Base-by-base conservation (phyloP, 2,113 vertebrate species). In the Panthera tigris region DNA sequence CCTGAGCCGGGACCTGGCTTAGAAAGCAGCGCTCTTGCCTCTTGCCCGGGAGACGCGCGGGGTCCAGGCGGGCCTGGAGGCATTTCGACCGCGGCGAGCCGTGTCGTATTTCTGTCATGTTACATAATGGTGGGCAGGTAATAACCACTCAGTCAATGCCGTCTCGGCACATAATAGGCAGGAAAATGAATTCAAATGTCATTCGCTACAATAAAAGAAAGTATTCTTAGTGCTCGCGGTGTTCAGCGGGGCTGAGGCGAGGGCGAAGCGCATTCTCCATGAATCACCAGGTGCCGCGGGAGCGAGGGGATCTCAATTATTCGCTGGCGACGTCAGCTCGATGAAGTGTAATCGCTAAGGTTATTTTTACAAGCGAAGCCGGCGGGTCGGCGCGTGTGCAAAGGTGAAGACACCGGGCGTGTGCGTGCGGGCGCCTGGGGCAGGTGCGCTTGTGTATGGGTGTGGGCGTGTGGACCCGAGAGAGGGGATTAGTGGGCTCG, bases 171-270 rank as follows among this genome's bases (percentile, higher is more conserved):
- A 78, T 76, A 89, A 82, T 55, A 65, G 94, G 96, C 16, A 85
- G 68, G 36, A 92, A 95, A 96, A 92, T 33, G 80, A 94, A 97
- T 93, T 94, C 91, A 88, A 94, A 96, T 97, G 96, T 95, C 96
- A 96, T 36, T 78, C 12, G n/a, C 88, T 16, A 89, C 94, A 95
- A 87, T 93, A 86, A 91, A 97, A 80, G 69, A 73, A 93, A 55
- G 45, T 66, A 93, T 92, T 93, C 95, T 83, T 65, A 65, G 94
- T 0, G 41, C 71, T 68, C 1, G 3, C 57, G 4, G 88, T 1
- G 1, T 57, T 91, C 52, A 2, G 79, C 3, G 31, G 87, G 97
- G 88, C 91, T 4, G 79, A 66, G 65, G 73, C 6, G 14, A 80
- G 76, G 85, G 90, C 4, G 71, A 39, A 12, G 82, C 5, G 14